A percentile compares a stretch with the other conserved stretches of the same genome.
These are phyloP conservation scores for Uria aalge DNA, from an alignment of 2,113 vertebrate genomes.

Conservation along the genomic window DNA sequence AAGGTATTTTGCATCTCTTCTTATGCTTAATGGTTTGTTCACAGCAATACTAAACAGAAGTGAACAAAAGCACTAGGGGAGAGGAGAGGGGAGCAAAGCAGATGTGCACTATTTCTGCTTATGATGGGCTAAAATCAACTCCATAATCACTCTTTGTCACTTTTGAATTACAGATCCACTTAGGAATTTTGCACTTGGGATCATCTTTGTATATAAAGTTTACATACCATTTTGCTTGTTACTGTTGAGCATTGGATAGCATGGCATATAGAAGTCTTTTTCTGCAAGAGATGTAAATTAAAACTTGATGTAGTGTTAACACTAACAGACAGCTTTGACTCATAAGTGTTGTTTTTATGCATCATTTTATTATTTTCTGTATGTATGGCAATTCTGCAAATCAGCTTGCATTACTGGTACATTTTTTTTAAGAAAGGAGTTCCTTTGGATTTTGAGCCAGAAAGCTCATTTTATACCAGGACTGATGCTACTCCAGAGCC, in stretches of 20 bases:
- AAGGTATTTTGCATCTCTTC: background rate
- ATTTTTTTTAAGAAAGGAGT: background rate
- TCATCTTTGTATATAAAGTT: background rate
- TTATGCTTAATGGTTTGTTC: background rate
- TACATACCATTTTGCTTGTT: background rate
- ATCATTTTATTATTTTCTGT: background rate
- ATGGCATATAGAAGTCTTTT: background rate
- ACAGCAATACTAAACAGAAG: background rate
- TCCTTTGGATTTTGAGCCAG: background rate
- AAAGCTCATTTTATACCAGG: background rate
- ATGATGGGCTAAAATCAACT: background rate
- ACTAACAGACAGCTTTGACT: background rate
- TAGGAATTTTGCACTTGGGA: background rate
- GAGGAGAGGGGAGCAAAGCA: background rate
- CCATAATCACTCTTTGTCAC: background rate
- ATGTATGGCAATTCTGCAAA: background rate
- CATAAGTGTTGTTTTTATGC: background rate
- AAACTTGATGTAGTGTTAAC: background rate
- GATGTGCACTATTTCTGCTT: background rate
- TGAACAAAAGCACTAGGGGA: background rate
- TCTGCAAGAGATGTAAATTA: background rate
- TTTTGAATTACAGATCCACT: background rate
- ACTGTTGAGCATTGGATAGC: background rate
- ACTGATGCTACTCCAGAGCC: background rate
- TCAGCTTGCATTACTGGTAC: background rate